Evolutionary conservation across 2,888 invertebrate genomes (phyloP), one percentile per base, ranked within the genome.

Genomic region (Epinotia demarniana): DNA sequence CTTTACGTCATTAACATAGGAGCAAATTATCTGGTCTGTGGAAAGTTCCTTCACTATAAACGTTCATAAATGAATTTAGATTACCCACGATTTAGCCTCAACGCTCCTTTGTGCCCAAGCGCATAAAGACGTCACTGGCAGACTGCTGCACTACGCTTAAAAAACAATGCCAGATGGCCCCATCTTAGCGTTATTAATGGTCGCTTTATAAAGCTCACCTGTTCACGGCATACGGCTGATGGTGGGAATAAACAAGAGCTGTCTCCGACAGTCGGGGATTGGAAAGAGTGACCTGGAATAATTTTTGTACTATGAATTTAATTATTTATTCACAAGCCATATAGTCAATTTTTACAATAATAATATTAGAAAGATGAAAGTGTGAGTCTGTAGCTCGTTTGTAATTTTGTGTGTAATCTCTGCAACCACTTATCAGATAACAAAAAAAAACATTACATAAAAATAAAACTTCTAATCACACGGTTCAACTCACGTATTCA

Each of bases 181-280:
- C 77, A 84, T 84, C 83, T 85, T 79, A 81, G 79, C 81, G 80
- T 84, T 83, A 85, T 86, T 87, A 84, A 85, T 82, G 80, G 75
- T 72, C 72, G 39, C 73, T 80, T 60, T 80, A 81, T 81, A 79
- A 78, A 77, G 70, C 77, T 81, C 83, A 86, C 85, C 86, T 86
- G 87, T 81, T 80, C 80, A 62, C 76, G 77, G 73, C 77, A 72
- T 77, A 78, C 75, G 77, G 77, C 64, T 75, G 39, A 69, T 60
- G 49, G 61, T 55, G 46, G 23, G 23, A 66, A 23, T 8, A 61
- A n/a, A 49, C 13, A 55, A 71, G 23, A 39, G 16, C 33, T 8
- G 3, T 68, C 18, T 23, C 23, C 1, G 67, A 16, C 18, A 2
- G 55, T 18, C 6, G 19, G 19, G 33, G 53, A 33, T 16, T 18